phyloP scores from a whole-genome alignment of 2,888 invertebrate species.

The Caenorhabditis parvicauda region DNA sequence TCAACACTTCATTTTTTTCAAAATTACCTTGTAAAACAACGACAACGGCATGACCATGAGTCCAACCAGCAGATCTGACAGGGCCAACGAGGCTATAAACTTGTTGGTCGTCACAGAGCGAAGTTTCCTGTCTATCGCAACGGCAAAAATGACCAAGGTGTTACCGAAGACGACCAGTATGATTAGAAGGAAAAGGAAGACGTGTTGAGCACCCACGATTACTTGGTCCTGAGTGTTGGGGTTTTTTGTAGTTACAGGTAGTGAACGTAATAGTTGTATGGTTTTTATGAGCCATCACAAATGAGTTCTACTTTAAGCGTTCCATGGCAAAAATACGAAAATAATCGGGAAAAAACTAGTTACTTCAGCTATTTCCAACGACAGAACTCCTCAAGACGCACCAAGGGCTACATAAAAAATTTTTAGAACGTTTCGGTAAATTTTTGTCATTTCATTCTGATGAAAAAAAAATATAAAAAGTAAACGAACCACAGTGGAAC shows the following conservation, averaged over 20 bases:
- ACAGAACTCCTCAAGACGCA: too few species aligned
- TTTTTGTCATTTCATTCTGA: too few species aligned
- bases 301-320: background rate
- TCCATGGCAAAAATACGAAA: background rate
- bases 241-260: too few species aligned
- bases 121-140: slow-evolving; percentile 40
- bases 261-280: too few species aligned
- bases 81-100: slow-evolving; percentile 49
- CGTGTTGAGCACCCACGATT: slow-evolving; percentile 17
- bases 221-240: too few species aligned
- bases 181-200: slow-evolving; percentile 36
- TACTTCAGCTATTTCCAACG: too few species aligned
- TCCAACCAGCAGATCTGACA: slow-evolving; percentile 51
- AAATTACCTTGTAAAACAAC: slow-evolving; percentile 39
- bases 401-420: too few species aligned
- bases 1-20: background rate
- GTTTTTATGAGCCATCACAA: background rate
- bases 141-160: slow-evolving; percentile 39
- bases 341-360: too few species aligned
- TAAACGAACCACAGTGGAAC: too few species aligned
- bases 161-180: slow-evolving; percentile 41
- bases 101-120: slow-evolving; percentile 50
- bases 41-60: slow-evolving; percentile 50
- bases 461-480: too few species aligned
- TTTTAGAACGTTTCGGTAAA: too few species aligned